Evolutionary conservation across 2,888 invertebrate genomes (phyloP).

Genomic region (Pachymerium ferrugineum): DNA sequence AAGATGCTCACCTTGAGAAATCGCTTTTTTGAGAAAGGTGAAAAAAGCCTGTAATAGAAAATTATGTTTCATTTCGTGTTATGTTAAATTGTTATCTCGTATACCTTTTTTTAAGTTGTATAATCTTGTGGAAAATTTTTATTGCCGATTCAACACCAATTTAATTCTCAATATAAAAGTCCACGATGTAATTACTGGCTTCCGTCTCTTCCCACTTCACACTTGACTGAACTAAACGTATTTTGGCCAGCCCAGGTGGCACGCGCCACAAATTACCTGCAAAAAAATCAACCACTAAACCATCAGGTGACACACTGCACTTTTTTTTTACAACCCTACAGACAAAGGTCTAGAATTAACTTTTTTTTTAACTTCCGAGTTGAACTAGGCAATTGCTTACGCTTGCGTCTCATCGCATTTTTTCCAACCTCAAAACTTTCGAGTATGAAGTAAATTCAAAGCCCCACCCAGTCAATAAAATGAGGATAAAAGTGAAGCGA

Average conservation of each 20-base stretch:
- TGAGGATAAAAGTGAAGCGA: background rate
- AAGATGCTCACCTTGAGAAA: constrained; percentile 1
- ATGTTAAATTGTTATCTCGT: background rate
- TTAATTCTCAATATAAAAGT: constrained; percentile 7
- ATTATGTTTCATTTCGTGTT: background rate
- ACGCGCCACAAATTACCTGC: constrained; percentile 7
- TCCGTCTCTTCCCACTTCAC: constrained; percentile 21
- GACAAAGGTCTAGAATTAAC: background rate
- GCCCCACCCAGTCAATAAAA: background rate
- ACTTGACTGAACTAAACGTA: constrained; percentile 11
- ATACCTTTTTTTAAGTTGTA: background rate
- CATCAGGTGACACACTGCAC: background rate
- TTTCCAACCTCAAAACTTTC: too few relatives aligned
- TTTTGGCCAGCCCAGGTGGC: constrained; percentile 22
- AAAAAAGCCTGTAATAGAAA: background rate
- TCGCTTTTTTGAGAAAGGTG: background rate
- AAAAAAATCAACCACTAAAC: constrained; percentile 25
- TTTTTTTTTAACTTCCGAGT: too few relatives aligned
- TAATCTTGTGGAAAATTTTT: background rate
- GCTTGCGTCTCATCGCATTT: too few relatives aligned
- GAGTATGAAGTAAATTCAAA: background rate
- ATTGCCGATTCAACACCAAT: background rate
- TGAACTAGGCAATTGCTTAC: too few relatives aligned
- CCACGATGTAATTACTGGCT: constrained; percentile 2
- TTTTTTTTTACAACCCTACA: background rate